Conservation (phyloP, 2,888 invertebrate genomes). For the Cataglyphis rosenhaueri region DNA sequence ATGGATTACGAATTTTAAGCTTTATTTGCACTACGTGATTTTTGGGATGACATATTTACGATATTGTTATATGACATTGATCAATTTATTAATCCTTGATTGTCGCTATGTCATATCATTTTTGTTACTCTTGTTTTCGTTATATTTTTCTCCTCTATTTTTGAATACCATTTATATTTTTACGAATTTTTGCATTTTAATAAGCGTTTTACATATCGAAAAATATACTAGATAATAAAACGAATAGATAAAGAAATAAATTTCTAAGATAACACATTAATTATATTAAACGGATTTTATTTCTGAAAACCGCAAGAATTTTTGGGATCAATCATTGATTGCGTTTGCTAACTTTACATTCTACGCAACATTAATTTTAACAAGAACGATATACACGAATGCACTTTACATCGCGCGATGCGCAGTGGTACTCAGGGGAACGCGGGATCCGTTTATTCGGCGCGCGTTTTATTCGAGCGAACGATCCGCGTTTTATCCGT, state of each 20-base stretch:
- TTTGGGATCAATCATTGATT: neutral
- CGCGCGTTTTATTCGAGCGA: constrained; percentile 20
- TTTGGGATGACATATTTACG: neutral
- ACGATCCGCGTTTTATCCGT: constrained; percentile 37
- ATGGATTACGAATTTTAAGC: constrained; percentile 1
- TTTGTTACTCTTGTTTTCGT: neutral
- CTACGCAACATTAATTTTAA: neutral
- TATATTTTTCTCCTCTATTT: neutral
- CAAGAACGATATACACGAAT: neutral
- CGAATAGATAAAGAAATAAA: neutral
- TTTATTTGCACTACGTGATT: constrained; percentile 18
- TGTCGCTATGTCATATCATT: neutral
- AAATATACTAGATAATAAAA: neutral
- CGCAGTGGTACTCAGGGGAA: neutral
- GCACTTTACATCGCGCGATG: neutral
- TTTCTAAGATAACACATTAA: neutral
- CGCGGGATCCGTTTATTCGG: neutral
- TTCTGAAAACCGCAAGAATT: neutral
- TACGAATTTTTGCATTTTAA: neutral
- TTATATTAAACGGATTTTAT: neutral
- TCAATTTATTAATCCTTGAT: neutral
- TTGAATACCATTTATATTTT: neutral
- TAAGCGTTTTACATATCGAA: neutral
- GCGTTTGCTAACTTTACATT: constrained; percentile 12
- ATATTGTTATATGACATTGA: neutral